These are phyloP conservation scores for Ophraella communa DNA, from an alignment of 2,888 invertebrate species.

Conservation along the genomic window DNA sequence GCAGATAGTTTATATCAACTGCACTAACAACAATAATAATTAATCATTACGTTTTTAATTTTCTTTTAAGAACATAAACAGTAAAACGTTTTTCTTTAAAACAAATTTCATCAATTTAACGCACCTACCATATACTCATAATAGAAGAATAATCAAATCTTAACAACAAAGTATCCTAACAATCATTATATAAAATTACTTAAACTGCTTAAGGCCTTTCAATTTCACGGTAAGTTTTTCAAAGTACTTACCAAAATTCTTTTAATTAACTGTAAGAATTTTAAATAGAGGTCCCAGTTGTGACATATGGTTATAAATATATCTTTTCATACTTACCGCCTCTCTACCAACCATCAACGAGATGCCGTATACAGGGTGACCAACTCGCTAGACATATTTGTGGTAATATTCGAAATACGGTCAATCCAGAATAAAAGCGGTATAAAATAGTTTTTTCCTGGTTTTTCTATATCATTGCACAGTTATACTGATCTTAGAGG, in stretches of 20 bases:
- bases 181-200: neutral
- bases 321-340: conserved; percentile 34
- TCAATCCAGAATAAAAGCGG: too few species aligned
- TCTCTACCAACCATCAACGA: conserved; percentile 6
- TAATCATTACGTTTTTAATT: too few species aligned
- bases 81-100: too few species aligned
- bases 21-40: too few species aligned
- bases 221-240: conserved; percentile 5
- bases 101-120: neutral
- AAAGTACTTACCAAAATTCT: conserved; percentile 14
- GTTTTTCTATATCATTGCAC: too few species aligned
- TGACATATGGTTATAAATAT: conserved; percentile 50
- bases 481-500: too few species aligned
- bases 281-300: conserved; percentile 42
- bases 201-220: neutral
- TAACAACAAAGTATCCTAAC: neutral
- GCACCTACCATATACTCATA: neutral
- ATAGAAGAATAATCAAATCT: neutral
- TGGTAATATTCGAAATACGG: too few species aligned
- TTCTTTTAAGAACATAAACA: too few species aligned
- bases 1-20: too few species aligned
- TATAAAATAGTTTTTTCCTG: too few species aligned
- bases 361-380: neutral
- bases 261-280: conserved; percentile 41
- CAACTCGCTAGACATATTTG: too few species aligned